Evolutionary conservation across 2,113 vertebrate species (phyloP).

Genomic region (Colaptes auratus): DNA sequence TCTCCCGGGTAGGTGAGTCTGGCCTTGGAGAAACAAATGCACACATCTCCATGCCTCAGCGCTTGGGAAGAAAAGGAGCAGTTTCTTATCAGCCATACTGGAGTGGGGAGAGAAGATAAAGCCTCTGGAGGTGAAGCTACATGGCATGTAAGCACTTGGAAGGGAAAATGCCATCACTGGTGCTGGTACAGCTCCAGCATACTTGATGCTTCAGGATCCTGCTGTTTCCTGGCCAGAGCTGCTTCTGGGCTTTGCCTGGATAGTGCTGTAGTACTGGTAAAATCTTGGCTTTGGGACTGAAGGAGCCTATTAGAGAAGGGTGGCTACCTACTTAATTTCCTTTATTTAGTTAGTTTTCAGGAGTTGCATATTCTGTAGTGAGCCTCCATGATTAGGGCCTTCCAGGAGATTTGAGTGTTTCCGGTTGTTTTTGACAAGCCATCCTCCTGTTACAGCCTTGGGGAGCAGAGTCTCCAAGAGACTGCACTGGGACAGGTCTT

Average conservation of each 20-base stretch:
- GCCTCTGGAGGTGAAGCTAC: background rate
- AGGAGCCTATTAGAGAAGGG: background rate
- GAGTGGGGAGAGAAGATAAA: background rate
- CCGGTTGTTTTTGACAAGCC: background rate
- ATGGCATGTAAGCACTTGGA: background rate
- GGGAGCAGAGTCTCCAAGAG: fast-evolving
- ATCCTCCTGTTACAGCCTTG: background rate
- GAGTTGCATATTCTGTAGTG: background rate
- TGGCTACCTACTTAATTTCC: background rate
- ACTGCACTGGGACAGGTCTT: background rate
- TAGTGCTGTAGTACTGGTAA: background rate
- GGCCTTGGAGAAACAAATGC: slow-evolving; percentile 21
- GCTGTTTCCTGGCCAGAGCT: background rate
- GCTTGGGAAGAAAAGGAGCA: background rate
- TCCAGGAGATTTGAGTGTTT: background rate
- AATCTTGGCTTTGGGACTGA: background rate
- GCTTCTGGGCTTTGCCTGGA: background rate
- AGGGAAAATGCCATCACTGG: background rate
- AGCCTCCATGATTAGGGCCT: background rate
- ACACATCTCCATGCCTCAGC: background rate
- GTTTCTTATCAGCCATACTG: background rate
- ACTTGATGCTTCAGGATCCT: background rate
- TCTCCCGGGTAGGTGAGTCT: slow-evolving; percentile 17
- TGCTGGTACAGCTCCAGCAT: background rate
- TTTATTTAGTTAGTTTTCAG: background rate